Evolutionary conservation across 35 echinoderm and acorn worm genomes (phyloP).

Genomic region (Lytechinus pictus): DNA sequence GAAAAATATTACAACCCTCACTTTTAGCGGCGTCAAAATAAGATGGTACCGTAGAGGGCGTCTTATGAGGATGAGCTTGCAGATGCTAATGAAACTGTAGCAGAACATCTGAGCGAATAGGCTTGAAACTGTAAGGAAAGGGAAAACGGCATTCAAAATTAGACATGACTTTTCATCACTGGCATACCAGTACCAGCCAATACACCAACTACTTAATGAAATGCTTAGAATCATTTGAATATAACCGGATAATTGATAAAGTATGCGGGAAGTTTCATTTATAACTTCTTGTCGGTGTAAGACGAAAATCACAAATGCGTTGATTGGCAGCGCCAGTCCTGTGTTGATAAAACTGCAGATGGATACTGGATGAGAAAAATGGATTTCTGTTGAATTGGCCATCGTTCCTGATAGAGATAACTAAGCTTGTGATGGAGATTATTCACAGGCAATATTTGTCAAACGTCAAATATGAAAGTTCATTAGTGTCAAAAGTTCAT

Average conservation of each 20-base stretch:
- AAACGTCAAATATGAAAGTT: neutral
- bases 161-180: neutral
- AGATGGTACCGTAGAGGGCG: neutral
- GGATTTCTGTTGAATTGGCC: neutral
- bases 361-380: neutral
- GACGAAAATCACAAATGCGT: neutral
- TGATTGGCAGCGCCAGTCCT: neutral
- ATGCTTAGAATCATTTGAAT: neutral
- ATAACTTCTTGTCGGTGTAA: neutral
- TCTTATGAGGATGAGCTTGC: neutral
- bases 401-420: neutral
- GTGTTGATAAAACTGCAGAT: neutral
- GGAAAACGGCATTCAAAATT: neutral
- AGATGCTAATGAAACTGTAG: neutral
- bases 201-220: neutral
- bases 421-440: neutral
- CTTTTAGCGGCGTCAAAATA: neutral
- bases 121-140: neutral
- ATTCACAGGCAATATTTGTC: neutral
- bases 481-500: neutral
- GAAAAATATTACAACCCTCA: neutral
- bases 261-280: neutral
- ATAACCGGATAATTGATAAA: neutral
- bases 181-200: neutral
- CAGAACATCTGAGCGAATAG: neutral